A percentile compares a stretch with the other conserved stretches of the same genome.
Conservation (phyloP, 2,888 invertebrate species). For the Acrocyrtus sp. region DNA sequence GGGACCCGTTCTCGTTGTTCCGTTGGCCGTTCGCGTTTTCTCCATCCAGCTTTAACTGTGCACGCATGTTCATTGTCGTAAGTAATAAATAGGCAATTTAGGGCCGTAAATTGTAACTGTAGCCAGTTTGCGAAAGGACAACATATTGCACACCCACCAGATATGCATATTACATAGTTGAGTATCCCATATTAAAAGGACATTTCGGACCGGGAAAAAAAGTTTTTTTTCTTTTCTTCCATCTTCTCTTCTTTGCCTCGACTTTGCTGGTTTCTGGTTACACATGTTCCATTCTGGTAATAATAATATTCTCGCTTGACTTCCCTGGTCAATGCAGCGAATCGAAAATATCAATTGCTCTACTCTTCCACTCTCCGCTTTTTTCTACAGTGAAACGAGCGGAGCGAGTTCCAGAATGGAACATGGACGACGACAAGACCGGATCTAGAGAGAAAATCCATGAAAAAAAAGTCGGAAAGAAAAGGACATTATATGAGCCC, state of each 20-base stretch:
- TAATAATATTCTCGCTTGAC: conserved; percentile 37
- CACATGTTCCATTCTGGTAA: neutral
- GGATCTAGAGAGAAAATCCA: too few species aligned
- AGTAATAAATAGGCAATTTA: conserved; percentile 21
- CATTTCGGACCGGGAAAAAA: too few species aligned
- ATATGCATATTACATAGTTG: neutral
- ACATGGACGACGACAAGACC: too few species aligned
- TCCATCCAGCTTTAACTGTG: too few species aligned
- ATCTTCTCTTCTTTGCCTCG: neutral
- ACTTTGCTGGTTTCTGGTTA: too few species aligned
- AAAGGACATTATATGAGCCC: too few species aligned
- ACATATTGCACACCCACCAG: conserved; percentile 11
- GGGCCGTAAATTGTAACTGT: conserved; percentile 5
- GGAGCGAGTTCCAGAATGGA: too few species aligned
- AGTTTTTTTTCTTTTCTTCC: neutral
- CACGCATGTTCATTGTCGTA: neutral
- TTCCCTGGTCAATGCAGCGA: conserved; percentile 39
- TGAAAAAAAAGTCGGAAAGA: too few species aligned
- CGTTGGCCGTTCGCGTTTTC: too few species aligned
- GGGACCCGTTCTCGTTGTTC: too few species aligned
- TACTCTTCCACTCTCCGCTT: neutral
- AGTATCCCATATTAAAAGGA: too few species aligned
- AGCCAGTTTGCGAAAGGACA: conserved; percentile 16
- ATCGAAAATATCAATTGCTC: conserved; percentile 46
- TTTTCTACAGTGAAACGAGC: too few species aligned